A percentile compares a stretch with the other conserved stretches of the same genome.
phyloP scores from a whole-genome alignment of 2,113 vertebrate species.

The Grammomys surdaster region DNA sequence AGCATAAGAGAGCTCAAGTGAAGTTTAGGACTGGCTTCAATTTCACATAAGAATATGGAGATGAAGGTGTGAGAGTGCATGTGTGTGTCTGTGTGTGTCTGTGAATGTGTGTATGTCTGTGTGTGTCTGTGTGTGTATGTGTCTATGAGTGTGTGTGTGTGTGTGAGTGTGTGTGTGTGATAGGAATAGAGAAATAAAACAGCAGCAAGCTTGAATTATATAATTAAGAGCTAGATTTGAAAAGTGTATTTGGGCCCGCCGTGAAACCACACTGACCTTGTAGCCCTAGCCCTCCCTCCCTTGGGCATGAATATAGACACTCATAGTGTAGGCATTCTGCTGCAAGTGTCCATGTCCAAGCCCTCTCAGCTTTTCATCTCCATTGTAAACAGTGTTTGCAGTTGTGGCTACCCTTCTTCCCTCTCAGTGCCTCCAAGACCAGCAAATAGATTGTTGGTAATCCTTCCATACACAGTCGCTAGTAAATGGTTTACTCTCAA shows the following conservation, averaged over 20 bases:
- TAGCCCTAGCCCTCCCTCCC: not conserved
- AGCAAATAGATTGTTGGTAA: conserved; percentile 42
- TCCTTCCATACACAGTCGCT: conserved; percentile 37
- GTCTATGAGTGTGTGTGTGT: not conserved
- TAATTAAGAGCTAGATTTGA: conserved; percentile 37
- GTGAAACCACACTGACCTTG: not conserved
- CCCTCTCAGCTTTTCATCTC: conserved; percentile 31
- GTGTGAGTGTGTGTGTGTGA: not conserved
- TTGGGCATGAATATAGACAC: not conserved
- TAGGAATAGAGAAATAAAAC: not conserved
- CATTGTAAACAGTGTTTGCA: conserved; percentile 48
- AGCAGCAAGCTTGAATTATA: conserved; percentile 12
- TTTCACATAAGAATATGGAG: not conserved
- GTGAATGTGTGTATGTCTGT: not conserved
- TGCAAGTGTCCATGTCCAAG: not conserved
- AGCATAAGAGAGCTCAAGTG: not conserved
- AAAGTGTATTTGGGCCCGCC: not conserved
- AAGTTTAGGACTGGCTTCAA: not conserved
- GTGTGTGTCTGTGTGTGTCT: not conserved
- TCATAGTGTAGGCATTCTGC: not conserved
- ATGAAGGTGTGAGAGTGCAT: not conserved
- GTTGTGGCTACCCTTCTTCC: not conserved
- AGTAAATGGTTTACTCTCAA: conserved; percentile 62
- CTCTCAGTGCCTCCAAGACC: not conserved
- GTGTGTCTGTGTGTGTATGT: not conserved